Base-by-base conservation (phyloP, 2,888 invertebrate genomes). In the Phymatocera aterrima region DNA sequence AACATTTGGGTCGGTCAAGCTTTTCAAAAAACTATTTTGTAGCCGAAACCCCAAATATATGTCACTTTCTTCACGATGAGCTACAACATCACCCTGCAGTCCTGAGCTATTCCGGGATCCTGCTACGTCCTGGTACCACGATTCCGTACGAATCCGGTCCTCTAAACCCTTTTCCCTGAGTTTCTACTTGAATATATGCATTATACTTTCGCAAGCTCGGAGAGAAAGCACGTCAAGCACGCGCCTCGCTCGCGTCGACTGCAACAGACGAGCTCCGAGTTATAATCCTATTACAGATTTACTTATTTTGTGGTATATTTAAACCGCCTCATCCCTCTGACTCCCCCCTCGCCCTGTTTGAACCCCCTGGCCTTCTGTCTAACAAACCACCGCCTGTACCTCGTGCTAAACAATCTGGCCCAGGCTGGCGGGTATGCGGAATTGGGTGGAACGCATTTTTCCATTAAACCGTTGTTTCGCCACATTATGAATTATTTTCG, bases 371-470 rank as follows among this genome's bases (percentile, higher is more conserved):
- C 81, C 77, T 79, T 75, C 0, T 2, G 54, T 54, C 54, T 54
- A 54, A 54, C 79, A 65, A 61, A 46, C 54, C 65, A 57, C 78
- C 81, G 82, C 80, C 81, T 82, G 28, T 3, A 60, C 28, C 64
- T 3, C 37, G 43, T 15, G 8, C 8, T 34, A n/a, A 82, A 83
- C 83, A 83, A 82, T 82, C 83, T 80, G 82, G 79, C 79, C 83
- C 77, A 21, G 15, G 72, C 77, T 83, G 85, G 85, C 84, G 84
- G 83, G 83, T 82, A 84, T 84, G 83, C 86, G 85, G 88, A 88
- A 88, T 88, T 88, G 85, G 84, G 85, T 85, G 84, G 82, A 85
- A 86, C 87, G 85, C 84, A 87, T 87, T 87, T 88, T 88, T 87
- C 87, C 88, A 88, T 88, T 88, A 88, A 84, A 85, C 84, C 83